These are phyloP conservation scores for Noctua comes DNA, from an alignment of 2,888 invertebrate species.

Conservation along the genomic window DNA sequence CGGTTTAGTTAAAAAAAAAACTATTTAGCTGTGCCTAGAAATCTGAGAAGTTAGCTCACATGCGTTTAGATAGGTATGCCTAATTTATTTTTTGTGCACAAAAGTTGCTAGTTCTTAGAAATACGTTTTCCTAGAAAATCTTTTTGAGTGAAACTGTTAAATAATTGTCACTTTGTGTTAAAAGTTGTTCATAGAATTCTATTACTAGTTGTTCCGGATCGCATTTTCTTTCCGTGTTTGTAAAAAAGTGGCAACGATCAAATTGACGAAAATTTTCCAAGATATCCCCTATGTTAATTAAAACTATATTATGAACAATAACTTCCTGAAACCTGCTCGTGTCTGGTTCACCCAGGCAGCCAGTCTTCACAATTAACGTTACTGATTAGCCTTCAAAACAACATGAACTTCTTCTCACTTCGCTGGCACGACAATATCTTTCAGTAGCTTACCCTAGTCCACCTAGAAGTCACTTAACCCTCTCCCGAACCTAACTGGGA, in stretches of 20 bases:
- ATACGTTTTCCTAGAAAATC: neutral
- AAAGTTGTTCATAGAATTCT: slow-evolving; percentile 1
- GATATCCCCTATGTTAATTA: neutral
- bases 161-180: neutral
- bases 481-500: neutral
- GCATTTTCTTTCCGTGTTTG: neutral
- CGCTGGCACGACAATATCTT: neutral
- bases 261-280: neutral
- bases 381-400: neutral
- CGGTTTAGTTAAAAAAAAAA: slow-evolving; percentile 20
- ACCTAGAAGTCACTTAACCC: neutral
- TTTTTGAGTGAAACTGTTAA: neutral
- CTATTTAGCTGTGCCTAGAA: slow-evolving; percentile 20
- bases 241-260: neutral
- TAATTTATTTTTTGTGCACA: slow-evolving; percentile 10
- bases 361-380: neutral
- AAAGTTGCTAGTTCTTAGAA: neutral
- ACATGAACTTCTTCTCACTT: neutral
- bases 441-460: neutral
- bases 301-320: neutral
- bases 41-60: slow-evolving; percentile 30
- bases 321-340: neutral
- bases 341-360: neutral
- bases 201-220: neutral
- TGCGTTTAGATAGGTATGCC: neutral